Percentiles rank a stretch among this genome's conserved stretches.
phyloP scores from a whole-genome alignment of 1,140 invertebrate species.

The Penaeus japonicus region DNA sequence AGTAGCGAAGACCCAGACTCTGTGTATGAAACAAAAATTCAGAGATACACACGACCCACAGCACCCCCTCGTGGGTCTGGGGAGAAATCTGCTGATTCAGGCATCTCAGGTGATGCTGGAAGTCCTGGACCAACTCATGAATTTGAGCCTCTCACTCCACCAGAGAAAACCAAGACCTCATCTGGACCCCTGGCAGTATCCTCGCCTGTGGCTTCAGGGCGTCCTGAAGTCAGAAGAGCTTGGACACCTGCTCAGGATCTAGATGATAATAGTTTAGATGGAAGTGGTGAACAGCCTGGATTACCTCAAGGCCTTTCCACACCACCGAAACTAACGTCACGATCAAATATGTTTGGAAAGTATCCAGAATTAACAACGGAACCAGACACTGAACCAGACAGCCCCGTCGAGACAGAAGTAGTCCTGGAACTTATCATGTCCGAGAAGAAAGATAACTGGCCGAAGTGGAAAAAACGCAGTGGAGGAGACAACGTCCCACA shows the following conservation, averaged over 20 bases:
- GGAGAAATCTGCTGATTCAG: conserved; percentile 81
- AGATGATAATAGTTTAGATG: conserved; percentile 72
- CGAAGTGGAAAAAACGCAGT: conserved; percentile 46
- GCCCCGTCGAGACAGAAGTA: conserved; percentile 72
- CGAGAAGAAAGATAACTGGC: conserved; percentile 38
- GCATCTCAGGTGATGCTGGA: conserved; percentile 77
- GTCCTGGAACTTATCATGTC: conserved; percentile 38
- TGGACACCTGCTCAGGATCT: conserved; percentile 87
- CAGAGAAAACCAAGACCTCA: conserved; percentile 39
- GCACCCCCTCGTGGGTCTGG: conserved; percentile 64
- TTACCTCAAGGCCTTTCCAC: conserved; percentile 58
- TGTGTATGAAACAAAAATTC: conserved; percentile 68
- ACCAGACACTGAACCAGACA: conserved; percentile 67
- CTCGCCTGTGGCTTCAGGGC: conserved; percentile 59
- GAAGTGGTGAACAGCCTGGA: conserved; percentile 67
- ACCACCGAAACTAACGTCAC: conserved; percentile 71
- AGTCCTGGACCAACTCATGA: conserved; percentile 65
- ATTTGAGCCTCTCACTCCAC: conserved; percentile 49
- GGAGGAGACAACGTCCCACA: conserved; percentile 10
- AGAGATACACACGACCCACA: conserved; percentile 67
- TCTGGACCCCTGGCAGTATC: conserved; percentile 60
- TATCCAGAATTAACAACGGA: conserved; percentile 71
- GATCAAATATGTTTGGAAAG: conserved; percentile 76
- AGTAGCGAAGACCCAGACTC: conserved; percentile 62
- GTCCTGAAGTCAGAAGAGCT: conserved; percentile 40